Base-by-base conservation (phyloP, 2,797 vertebrate species). In the Tamandua tetradactyla region DNA sequence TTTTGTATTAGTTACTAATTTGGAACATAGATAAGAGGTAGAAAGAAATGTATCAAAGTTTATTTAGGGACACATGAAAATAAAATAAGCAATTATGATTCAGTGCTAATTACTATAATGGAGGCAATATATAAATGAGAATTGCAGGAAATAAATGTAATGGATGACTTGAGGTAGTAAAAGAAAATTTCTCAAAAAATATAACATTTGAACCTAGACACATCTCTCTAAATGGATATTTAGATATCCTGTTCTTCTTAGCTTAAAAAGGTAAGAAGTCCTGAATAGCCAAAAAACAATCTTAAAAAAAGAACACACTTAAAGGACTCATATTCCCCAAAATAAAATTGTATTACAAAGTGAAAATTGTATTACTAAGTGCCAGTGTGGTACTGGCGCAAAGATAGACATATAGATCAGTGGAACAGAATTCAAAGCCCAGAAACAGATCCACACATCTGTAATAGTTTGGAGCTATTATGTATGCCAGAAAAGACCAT, bases 131-230 rank as follows among this genome's bases (percentile, higher is more conserved):
- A 27, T n/a, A 17, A 37, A 3, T 12, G 44, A 7, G 6, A 69
- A 42, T 74, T 59, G 20, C 5, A 47, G 71, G n/a, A 86, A 64
- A 47, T 27, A 40, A 52, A 37, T 7, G 3, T 17, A 52, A 47
- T 64, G 17, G 2, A 14, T 84, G 18, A 55, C 72, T 5, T 55
- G 30, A 86, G 37, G n/a, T 74, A 27, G 25, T 72, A 72, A 68
- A 55, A 76, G n/a, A n/a, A n/a, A 1, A 37, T 86, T 96, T 95
- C 32, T 91, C 79, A 90, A 66, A 95, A 86, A 35, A n/a, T 87
- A 61, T 80, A 81, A 69, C 5, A 76, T 72, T 81, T 91, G 66
- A 69, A 75, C 25, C 8, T 86, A 91, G 37, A 66, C 3, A 12
- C n/a, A 13, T 42, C 3, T 91, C 66, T 94, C 5, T 84, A 61